Percentiles rank a stretch among this genome's conserved stretches.
Conservation (phyloP, 2,797 vertebrate genomes). For the Thalassophryne amazonica region DNA sequence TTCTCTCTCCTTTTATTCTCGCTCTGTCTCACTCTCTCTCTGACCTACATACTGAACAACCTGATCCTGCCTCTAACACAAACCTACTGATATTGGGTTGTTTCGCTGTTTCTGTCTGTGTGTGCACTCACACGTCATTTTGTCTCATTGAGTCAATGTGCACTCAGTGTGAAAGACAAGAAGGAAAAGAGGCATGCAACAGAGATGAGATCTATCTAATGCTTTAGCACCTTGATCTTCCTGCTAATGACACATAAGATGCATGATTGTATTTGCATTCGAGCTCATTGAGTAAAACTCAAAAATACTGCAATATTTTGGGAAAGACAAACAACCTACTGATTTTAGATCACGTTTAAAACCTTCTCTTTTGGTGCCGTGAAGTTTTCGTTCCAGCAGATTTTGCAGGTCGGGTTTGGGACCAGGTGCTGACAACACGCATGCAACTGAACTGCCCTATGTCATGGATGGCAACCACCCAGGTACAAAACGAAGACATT, state of each 20-base stretch:
- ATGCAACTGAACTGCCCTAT: too few species aligned
- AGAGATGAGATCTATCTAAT: constrained; percentile 20
- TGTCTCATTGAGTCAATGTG: not conserved
- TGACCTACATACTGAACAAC: constrained; percentile 62
- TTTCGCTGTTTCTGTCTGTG: not conserved
- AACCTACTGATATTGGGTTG: constrained; percentile 31
- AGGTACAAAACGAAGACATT: too few species aligned
- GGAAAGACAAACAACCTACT: too few species aligned
- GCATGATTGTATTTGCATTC: not conserved
- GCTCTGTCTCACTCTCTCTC: constrained; percentile 36
- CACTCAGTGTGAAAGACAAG: not conserved
- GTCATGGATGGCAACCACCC: too few species aligned
- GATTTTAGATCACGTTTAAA: too few species aligned
- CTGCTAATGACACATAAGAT: constrained; percentile 38
- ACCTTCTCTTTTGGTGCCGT: too few species aligned
- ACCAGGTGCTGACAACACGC: too few species aligned
- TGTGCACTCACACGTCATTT: constrained; percentile 2
- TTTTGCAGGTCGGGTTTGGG: too few species aligned
- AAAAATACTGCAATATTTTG: too few species aligned
- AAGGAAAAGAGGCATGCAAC: not conserved
- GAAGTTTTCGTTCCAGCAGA: too few species aligned
- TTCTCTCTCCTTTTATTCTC: constrained; percentile 45
- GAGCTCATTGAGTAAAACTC: too few species aligned
- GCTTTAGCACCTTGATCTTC: constrained; percentile 21
- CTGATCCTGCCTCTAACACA: constrained; percentile 51